phyloP scores from a whole-genome alignment of 2,888 invertebrate species.

The Leptogaster cylindrica region DNA sequence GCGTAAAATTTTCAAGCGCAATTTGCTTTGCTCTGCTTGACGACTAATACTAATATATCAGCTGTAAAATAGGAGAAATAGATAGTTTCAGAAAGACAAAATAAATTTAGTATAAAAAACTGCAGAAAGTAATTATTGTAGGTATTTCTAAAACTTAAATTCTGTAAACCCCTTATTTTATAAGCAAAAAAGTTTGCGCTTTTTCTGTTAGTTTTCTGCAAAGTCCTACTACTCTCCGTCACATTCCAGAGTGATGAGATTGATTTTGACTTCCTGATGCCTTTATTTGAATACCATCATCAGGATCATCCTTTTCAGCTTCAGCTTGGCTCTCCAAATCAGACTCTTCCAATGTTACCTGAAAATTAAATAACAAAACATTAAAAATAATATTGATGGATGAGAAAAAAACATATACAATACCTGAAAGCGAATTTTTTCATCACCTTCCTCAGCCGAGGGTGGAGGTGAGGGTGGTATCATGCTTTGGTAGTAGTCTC shows the following conservation, averaged over 20 bases:
- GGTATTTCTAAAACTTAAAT: constrained; percentile 1
- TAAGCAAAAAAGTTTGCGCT: constrained; percentile 88
- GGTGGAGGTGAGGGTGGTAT: constrained; percentile 92
- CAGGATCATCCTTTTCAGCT: constrained; percentile 69
- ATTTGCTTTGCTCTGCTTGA: not conserved
- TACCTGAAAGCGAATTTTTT: constrained; percentile 78
- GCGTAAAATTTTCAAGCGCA: not conserved
- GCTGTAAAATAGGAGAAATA: constrained; percentile 3
- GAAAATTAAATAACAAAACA: constrained; percentile 46
- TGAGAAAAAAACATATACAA: constrained; percentile 53
- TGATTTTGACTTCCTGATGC: constrained; percentile 64
- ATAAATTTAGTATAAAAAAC: constrained; percentile 9
- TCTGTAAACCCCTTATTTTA: constrained; percentile 67
- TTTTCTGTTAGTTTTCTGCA: constrained; percentile 89
- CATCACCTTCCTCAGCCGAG: constrained; percentile 69
- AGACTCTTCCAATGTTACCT: constrained; percentile 85
- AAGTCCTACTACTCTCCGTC: constrained; percentile 91
- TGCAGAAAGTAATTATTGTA: not conserved
- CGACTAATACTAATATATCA: not conserved
- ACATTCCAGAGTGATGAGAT: constrained; percentile 76
- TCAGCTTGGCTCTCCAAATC: constrained; percentile 65
- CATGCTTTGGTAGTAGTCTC: constrained; percentile 96
- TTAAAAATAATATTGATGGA: not conserved
- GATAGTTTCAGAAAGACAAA: not conserved
- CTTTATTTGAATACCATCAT: constrained; percentile 54